These are phyloP conservation scores for Pantherophis alleghaniensis DNA, from an alignment of 2,797 vertebrate species.

Conservation along the genomic window DNA sequence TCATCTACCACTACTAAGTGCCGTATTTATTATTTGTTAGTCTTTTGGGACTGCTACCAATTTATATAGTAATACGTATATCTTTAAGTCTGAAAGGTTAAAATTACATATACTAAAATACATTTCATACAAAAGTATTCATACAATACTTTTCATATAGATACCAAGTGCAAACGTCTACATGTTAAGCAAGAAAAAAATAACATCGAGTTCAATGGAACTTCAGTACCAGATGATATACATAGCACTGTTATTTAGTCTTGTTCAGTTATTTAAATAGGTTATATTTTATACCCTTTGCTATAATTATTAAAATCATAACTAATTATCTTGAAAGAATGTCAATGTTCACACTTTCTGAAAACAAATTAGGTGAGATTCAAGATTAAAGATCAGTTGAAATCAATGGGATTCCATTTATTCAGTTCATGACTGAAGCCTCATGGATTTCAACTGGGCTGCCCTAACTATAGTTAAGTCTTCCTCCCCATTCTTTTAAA, in stretches of 20 bases:
- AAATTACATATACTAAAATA: not conserved
- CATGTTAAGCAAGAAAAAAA: not conserved
- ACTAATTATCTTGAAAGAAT: not conserved
- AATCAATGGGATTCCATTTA: not conserved
- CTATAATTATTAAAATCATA: not conserved
- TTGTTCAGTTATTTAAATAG: not conserved
- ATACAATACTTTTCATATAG: not conserved
- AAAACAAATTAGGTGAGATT: not conserved
- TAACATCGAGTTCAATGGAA: not conserved
- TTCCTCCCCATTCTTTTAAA: not conserved
- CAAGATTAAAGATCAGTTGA: not conserved
- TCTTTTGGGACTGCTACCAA: not conserved
- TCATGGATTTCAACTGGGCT: not conserved
- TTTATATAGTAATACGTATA: not conserved
- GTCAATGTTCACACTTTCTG: not conserved
- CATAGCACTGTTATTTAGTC: not conserved
- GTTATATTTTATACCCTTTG: not conserved
- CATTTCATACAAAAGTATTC: not conserved
- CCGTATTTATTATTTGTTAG: not conserved
- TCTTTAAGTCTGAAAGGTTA: not conserved
- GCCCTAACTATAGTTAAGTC: not conserved
- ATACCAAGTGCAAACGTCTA: not conserved
- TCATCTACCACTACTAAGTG: not conserved
- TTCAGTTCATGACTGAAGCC: not conserved
- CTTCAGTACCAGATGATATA: not conserved